Conservation (phyloP, 2,797 vertebrate species). For the Salmo trutta region DNA sequence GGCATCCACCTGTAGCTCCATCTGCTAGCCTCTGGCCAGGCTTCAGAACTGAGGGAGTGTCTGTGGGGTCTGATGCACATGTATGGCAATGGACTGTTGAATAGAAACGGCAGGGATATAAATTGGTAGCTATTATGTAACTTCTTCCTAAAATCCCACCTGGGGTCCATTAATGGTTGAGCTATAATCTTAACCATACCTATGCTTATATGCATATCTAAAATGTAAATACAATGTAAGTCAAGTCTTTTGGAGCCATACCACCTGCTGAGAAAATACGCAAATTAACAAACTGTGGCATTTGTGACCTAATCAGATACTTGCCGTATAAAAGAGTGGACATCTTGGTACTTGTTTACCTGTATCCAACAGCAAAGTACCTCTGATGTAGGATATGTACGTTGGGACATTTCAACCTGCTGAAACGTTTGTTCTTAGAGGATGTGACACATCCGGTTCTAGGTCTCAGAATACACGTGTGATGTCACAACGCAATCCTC, state of each 20-base stretch:
- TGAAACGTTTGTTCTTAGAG: neutral
- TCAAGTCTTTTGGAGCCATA: no score
- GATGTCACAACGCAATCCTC: neutral
- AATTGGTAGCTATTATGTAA: neutral
- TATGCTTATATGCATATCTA: no score
- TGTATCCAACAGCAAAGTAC: neutral
- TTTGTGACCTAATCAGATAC: neutral
- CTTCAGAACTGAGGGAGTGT: neutral
- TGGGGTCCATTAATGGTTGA: neutral
- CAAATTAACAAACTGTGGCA: neutral
- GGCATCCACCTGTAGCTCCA: constrained; percentile 50
- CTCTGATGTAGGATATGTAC: neutral
- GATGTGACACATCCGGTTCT: neutral
- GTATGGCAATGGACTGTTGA: neutral
- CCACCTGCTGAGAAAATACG: neutral
- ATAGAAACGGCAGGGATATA: neutral
- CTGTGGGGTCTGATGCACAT: neutral
- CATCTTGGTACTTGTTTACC: neutral
- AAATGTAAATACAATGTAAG: no score
- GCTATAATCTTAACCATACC: neutral
- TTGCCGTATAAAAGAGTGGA: neutral
- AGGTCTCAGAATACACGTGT: neutral
- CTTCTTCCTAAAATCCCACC: neutral
- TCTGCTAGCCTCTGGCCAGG: constrained; percentile 8
- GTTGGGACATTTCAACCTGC: neutral